Percentiles rank a stretch among this genome's conserved stretches.
Conservation (phyloP, 2,113 vertebrate species). For the Microtus pennsylvanicus region DNA sequence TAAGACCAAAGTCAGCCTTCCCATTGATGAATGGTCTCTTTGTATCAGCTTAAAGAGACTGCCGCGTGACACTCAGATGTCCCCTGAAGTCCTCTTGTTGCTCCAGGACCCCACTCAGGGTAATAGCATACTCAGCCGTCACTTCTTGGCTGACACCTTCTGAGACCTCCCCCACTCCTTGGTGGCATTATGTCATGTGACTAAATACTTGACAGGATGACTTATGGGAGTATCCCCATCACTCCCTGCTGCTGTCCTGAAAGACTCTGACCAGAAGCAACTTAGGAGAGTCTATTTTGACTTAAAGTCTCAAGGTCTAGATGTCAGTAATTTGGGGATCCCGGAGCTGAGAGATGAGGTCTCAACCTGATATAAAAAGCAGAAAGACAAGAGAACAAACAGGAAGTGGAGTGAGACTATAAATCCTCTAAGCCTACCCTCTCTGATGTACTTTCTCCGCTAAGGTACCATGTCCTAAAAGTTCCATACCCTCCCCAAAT, state of each 20-base stretch:
- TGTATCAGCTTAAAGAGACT: background rate
- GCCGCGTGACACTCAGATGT: background rate
- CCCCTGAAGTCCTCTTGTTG: background rate
- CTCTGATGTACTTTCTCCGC: background rate
- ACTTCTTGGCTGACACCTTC: background rate
- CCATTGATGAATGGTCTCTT: too few relatives aligned
- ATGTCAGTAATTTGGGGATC: background rate
- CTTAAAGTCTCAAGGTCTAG: background rate
- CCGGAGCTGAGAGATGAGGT: background rate
- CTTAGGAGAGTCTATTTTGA: background rate
- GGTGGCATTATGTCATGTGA: background rate
- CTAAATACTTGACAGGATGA: background rate
- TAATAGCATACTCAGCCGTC: rapidly evolving
- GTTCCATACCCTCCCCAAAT: too few relatives aligned
- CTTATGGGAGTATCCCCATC: too few relatives aligned
- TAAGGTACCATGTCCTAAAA: background rate
- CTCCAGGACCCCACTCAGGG: background rate
- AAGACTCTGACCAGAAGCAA: background rate
- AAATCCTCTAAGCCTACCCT: background rate
- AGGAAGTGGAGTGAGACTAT: background rate
- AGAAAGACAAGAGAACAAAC: background rate
- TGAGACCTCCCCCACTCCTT: background rate
- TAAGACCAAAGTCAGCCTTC: background rate
- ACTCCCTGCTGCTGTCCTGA: background rate
- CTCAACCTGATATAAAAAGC: background rate